Percentiles rank a stretch among this genome's conserved stretches.
Evolutionary conservation across 2,113 vertebrate genomes (phyloP).

Genomic region (Catagonus wagneri): DNA sequence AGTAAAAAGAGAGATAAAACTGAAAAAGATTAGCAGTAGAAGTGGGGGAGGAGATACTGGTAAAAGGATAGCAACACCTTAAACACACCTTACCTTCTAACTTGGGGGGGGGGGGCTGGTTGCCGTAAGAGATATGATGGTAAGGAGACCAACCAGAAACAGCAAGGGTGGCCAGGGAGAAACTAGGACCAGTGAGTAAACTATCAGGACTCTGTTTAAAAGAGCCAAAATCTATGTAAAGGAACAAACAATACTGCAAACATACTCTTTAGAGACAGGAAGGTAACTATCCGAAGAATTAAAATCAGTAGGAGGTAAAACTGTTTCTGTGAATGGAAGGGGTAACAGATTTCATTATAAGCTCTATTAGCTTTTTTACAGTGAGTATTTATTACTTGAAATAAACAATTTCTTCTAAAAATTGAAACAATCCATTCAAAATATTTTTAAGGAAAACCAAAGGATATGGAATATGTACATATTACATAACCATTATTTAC

Average conservation of each 20-base stretch:
- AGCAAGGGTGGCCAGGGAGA: background rate
- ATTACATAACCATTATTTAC: background rate
- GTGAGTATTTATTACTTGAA: background rate
- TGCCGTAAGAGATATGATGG: fast-evolving
- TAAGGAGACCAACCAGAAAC: background rate
- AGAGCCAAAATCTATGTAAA: background rate
- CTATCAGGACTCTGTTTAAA: background rate
- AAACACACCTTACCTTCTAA: background rate
- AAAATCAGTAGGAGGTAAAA: background rate
- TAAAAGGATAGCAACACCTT: background rate
- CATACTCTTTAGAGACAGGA: background rate
- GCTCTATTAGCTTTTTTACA: background rate
- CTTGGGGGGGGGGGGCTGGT: too few species aligned
- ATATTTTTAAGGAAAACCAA: background rate
- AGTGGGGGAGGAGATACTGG: background rate
- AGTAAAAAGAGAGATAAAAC: background rate
- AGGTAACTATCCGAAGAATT: background rate
- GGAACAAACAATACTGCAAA: background rate
- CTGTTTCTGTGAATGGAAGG: background rate
- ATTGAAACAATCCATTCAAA: background rate
- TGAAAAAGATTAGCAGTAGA: background rate
- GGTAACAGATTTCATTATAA: background rate
- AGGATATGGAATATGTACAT: background rate
- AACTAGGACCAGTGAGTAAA: background rate
- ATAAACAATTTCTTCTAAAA: background rate